Conservation (phyloP, 2,797 vertebrate species). For the Argentina silus region DNA sequence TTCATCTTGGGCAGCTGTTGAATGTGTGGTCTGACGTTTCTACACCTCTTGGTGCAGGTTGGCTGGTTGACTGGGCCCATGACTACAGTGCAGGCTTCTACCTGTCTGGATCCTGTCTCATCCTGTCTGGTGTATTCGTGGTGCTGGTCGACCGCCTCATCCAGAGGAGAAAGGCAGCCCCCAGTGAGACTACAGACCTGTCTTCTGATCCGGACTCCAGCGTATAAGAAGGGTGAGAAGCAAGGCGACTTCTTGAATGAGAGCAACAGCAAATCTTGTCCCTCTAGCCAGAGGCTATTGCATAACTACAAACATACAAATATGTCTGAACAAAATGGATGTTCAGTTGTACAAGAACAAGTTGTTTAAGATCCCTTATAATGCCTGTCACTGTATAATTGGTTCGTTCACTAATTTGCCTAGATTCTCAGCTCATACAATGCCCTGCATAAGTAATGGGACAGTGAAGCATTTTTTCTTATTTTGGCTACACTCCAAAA, state of each 20-base stretch:
- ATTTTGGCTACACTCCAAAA: too few species aligned
- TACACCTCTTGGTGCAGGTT: slow-evolving; percentile 54
- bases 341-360: too few species aligned
- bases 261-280: background rate
- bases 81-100: slow-evolving; percentile 68
- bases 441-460: too few species aligned
- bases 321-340: too few species aligned
- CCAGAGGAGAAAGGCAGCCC: slow-evolving; percentile 37
- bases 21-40: slow-evolving; percentile 10
- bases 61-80: slow-evolving; percentile 64
- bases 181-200: slow-evolving; percentile 5
- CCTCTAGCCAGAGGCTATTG: too few species aligned
- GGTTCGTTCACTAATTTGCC: too few species aligned
- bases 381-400: too few species aligned
- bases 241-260: background rate
- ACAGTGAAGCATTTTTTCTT: too few species aligned
- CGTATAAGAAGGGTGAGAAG: background rate
- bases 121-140: slow-evolving; percentile 60
- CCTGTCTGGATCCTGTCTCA: slow-evolving; percentile 66
- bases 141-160: slow-evolving; percentile 61
- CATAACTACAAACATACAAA: too few species aligned
- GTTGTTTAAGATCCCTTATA: too few species aligned
- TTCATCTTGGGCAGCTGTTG: background rate
- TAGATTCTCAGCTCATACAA: too few species aligned
- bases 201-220: background rate